A percentile compares a stretch with the other conserved stretches of the same genome.
Evolutionary conservation across 2,113 vertebrate species (phyloP).

Genomic region (Corythaixoides concolor): DNA sequence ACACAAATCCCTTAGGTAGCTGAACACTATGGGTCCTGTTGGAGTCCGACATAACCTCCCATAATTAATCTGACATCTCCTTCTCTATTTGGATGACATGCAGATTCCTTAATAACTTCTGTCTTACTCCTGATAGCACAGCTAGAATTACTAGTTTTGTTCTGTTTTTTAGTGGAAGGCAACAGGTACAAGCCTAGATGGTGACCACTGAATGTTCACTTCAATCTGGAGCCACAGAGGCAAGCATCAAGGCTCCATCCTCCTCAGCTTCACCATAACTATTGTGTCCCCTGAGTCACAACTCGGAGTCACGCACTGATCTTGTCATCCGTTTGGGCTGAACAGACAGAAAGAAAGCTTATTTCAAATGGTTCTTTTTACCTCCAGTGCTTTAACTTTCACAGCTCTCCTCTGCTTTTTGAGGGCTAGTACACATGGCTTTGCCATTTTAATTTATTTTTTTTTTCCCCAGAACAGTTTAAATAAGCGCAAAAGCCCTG

Average conservation of each 20-base stretch:
- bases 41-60: not conserved
- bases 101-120: not conserved
- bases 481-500: not conserved
- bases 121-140: not conserved
- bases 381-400: not conserved
- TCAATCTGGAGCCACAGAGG: not conserved
- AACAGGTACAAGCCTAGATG: not conserved
- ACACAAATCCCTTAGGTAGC: not conserved
- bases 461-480: not conserved
- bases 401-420: not conserved
- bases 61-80: not conserved
- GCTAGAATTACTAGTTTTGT: not conserved
- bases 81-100: not conserved
- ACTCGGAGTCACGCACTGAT: not conserved
- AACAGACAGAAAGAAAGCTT: not conserved
- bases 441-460: not conserved
- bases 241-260: not conserved
- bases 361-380: not conserved
- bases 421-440: not conserved
- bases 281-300: not conserved
- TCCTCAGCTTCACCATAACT: not conserved
- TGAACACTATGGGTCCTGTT: not conserved
- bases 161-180: not conserved
- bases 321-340: not conserved
- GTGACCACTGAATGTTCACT: not conserved